Evolutionary conservation across 1,140 invertebrate genomes (phyloP).

Genomic region (Habropoda laboriosa): DNA sequence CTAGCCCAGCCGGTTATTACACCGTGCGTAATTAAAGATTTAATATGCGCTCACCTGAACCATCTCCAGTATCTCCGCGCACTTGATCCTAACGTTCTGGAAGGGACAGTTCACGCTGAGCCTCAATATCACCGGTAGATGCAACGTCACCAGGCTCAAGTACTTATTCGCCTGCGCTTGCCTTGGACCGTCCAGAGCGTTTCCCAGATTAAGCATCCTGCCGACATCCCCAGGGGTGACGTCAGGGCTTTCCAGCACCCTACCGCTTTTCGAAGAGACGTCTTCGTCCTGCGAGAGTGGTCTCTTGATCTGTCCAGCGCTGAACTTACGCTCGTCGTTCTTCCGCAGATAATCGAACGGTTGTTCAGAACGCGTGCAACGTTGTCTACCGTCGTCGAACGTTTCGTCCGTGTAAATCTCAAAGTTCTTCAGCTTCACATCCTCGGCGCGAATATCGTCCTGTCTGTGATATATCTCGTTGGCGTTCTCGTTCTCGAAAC

Average conservation of each 20-base stretch:
- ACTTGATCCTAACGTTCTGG: slow-evolving; percentile 83
- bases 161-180: slow-evolving; percentile 81
- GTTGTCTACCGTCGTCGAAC: slow-evolving; percentile 52
- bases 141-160: slow-evolving; percentile 82
- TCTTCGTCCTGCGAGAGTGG: slow-evolving; percentile 78
- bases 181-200: slow-evolving; percentile 79
- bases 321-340: slow-evolving; percentile 72
- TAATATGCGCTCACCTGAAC: slow-evolving; percentile 80
- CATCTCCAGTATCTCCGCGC: slow-evolving; percentile 83
- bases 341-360: slow-evolving; percentile 72
- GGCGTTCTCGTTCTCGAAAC: slow-evolving; percentile 73
- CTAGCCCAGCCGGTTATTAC: neutral
- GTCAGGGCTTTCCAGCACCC: slow-evolving; percentile 72
- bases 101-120: slow-evolving; percentile 84
- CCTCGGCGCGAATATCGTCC: slow-evolving; percentile 45
- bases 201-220: slow-evolving; percentile 79
- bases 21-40: slow-evolving; percentile 11
- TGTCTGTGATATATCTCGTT: slow-evolving; percentile 48
- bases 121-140: slow-evolving; percentile 83
- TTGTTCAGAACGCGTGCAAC: slow-evolving; percentile 33
- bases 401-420: slow-evolving; percentile 41
- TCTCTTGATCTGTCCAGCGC: slow-evolving; percentile 75
- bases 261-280: slow-evolving; percentile 72
- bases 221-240: slow-evolving; percentile 79
- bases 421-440: slow-evolving; percentile 62